Conservation (phyloP, 2,888 invertebrate species). For the Lutraria lutraria region DNA sequence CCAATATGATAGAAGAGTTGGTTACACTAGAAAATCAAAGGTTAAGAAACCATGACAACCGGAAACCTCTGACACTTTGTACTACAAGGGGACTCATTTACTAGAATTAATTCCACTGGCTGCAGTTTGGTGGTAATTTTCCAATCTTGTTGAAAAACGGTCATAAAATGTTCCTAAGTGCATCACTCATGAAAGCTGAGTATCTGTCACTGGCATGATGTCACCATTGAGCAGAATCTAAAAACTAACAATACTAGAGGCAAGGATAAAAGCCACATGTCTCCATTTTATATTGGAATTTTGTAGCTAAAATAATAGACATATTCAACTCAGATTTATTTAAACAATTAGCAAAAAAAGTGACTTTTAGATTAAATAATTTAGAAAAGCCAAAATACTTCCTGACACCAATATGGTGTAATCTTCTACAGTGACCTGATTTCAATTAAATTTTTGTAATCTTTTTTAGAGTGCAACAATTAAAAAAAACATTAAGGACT, state of each 20-base stretch:
- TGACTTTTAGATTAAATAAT: too few species aligned
- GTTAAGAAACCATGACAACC: constrained; percentile 45
- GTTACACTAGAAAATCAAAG: constrained; percentile 34
- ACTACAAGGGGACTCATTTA: constrained; percentile 22
- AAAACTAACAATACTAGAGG: not conserved
- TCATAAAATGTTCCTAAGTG: constrained; percentile 4
- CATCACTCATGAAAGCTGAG: not conserved
- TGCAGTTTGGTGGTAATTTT: constrained; percentile 21
- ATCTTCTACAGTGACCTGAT: too few species aligned
- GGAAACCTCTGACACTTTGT: constrained; percentile 30
- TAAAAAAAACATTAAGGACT: too few species aligned
- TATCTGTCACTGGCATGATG: not conserved
- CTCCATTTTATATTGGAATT: not conserved
- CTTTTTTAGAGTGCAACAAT: too few species aligned
- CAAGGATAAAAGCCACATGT: not conserved
- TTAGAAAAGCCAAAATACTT: too few species aligned
- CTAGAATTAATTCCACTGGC: constrained; percentile 39
- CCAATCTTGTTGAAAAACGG: constrained; percentile 20
- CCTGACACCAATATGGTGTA: too few species aligned
- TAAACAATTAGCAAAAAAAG: too few species aligned
- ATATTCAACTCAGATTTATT: not conserved
- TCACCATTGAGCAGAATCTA: not conserved
- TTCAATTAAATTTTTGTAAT: too few species aligned
- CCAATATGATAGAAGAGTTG: constrained; percentile 22
- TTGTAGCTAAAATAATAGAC: not conserved